A percentile compares a stretch with the other conserved stretches of the same genome.
phyloP scores from a whole-genome alignment of 2,888 invertebrate genomes.

The Calliopum simillimum region DNA sequence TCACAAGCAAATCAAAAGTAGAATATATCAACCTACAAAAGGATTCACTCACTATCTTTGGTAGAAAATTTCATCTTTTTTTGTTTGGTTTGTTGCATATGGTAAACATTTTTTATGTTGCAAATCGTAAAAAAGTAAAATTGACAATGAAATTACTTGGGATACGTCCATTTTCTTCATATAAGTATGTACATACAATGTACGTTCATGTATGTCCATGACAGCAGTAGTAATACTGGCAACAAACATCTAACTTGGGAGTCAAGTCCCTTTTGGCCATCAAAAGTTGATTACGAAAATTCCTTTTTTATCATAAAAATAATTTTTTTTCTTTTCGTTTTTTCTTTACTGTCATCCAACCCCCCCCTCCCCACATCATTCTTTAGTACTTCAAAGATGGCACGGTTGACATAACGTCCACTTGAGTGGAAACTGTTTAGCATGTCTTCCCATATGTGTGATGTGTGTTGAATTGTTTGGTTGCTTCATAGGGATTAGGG shows the following conservation, averaged over 20 bases:
- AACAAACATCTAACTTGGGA: not conserved
- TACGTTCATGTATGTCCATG: constrained; percentile 5
- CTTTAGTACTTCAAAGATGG: not conserved
- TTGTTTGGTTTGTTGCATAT: not conserved
- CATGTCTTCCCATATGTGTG: not conserved
- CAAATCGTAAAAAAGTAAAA: constrained; percentile 25
- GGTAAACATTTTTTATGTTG: constrained; percentile 17
- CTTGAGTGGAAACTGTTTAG: constrained; percentile 14
- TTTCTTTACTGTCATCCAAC: too few species aligned
- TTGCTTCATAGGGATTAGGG: too few species aligned
- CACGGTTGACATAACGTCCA: constrained; percentile 1
- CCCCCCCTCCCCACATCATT: too few species aligned
- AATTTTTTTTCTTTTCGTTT: too few species aligned
- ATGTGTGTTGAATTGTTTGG: too few species aligned
- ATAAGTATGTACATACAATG: not conserved
- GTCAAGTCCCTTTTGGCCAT: constrained; percentile 19
- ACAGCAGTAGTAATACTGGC: not conserved
- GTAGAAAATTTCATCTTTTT: not conserved
- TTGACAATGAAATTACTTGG: constrained; percentile 25
- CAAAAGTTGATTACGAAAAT: constrained; percentile 27
- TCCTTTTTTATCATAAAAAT: constrained; percentile 27
- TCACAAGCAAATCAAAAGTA: constrained; percentile 19
- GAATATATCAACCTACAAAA: constrained; percentile 13
- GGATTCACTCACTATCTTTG: not conserved
- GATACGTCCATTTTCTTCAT: not conserved